Percentiles rank a stretch among this genome's conserved stretches.
Evolutionary conservation across 2,888 invertebrate genomes (phyloP).

Genomic region (Pseudococcus jackbeardsleyi): DNA sequence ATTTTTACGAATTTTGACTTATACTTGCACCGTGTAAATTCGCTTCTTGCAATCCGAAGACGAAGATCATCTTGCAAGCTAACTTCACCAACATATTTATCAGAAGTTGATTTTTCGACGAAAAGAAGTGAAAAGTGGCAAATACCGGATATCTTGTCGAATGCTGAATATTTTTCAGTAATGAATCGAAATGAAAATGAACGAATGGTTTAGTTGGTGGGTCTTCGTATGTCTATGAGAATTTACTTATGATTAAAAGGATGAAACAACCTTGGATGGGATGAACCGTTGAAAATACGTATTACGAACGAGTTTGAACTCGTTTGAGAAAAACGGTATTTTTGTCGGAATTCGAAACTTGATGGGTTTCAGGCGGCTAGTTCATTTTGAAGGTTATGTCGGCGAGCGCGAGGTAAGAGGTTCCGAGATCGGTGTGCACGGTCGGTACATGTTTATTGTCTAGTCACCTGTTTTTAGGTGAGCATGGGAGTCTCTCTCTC

Average conservation of each 20-base stretch:
- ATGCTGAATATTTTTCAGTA: too few relatives aligned
- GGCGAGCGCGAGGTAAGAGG: not conserved
- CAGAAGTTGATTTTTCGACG: too few relatives aligned
- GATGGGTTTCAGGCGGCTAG: slow-evolving; percentile 37
- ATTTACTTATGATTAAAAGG: slow-evolving; percentile 28
- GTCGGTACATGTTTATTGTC: slow-evolving; percentile 7
- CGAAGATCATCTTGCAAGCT: too few relatives aligned
- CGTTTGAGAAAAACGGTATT: slow-evolving; percentile 51
- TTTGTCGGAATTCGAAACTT: slow-evolving; percentile 50
- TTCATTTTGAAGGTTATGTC: slow-evolving; percentile 22
- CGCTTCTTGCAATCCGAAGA: too few relatives aligned
- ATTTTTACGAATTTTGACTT: too few relatives aligned
- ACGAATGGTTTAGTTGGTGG: not conserved
- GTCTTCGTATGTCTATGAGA: not conserved
- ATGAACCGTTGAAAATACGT: slow-evolving; percentile 47
- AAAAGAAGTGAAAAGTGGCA: too few relatives aligned
- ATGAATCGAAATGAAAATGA: too few relatives aligned
- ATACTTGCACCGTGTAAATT: too few relatives aligned
- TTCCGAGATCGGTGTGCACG: not conserved
- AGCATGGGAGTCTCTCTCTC: not conserved
- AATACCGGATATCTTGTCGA: too few relatives aligned
- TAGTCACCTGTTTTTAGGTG: slow-evolving; percentile 8
- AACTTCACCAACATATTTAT: too few relatives aligned
- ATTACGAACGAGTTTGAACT: slow-evolving; percentile 45
- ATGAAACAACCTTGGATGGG: slow-evolving; percentile 23